These are phyloP conservation scores for Solenopsis fugax DNA, from an alignment of 1,140 invertebrate species.

Conservation along the genomic window DNA sequence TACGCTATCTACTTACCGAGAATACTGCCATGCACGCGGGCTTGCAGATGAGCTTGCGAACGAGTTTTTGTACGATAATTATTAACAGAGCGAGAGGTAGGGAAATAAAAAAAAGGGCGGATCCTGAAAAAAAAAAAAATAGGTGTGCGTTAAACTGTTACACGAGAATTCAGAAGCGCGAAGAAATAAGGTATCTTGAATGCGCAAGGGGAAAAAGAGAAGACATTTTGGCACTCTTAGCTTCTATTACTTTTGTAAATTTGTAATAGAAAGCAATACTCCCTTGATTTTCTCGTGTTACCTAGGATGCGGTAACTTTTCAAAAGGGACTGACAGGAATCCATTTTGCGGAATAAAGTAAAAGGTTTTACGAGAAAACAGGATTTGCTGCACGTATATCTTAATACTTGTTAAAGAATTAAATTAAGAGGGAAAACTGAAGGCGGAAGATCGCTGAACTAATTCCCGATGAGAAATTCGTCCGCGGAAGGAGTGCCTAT, in stretches of 20 bases:
- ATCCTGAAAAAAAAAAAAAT: constrained; percentile 33
- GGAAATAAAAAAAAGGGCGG: neutral
- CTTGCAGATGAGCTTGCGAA: constrained; percentile 59
- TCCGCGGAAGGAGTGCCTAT: constrained; percentile 22
- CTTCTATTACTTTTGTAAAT: constrained; percentile 8
- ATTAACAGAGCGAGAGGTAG: constrained; percentile 34
- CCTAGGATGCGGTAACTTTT: neutral
- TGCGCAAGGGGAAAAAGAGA: neutral
- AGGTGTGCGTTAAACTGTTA: constrained; percentile 4
- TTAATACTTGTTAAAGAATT: constrained; percentile 29
- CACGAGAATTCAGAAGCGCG: constrained; percentile 41
- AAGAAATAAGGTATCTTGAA: constrained; percentile 28
- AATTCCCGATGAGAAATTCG: constrained; percentile 5
- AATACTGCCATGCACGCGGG: constrained; percentile 76
- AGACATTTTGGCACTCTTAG: neutral
- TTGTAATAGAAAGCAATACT: neutral
- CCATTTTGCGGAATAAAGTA: neutral
- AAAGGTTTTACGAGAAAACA: neutral
- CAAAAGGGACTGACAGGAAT: neutral
- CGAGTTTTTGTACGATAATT: constrained; percentile 76
- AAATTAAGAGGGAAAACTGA: neutral
- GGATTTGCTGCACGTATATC: neutral
- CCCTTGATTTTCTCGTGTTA: neutral
- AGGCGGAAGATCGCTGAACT: neutral
- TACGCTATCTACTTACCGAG: constrained; percentile 75